Percentiles rank a stretch among this genome's conserved stretches.
phyloP scores from a whole-genome alignment of 2,797 vertebrate species.

The Knipowitschia caucasica region DNA sequence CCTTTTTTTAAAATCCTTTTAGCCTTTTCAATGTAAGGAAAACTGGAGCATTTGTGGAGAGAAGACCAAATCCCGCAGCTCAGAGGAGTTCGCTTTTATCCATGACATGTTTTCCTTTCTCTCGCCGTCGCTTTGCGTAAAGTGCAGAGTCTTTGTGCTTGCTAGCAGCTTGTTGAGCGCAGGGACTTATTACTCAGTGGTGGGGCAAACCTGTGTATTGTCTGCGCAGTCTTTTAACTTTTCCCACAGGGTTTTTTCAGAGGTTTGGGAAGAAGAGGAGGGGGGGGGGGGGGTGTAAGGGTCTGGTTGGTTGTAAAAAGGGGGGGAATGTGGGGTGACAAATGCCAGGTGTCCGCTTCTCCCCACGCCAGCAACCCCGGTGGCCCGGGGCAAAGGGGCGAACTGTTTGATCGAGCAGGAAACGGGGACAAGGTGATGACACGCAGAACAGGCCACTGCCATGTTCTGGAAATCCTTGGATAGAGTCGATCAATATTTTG shows the following conservation, averaged over 20 bases:
- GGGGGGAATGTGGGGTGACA: slow-evolving; percentile 65
- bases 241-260: slow-evolving; percentile 10
- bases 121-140: slow-evolving; percentile 31
- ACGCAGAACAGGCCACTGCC: slow-evolving; percentile 30
- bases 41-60: slow-evolving; percentile 59
- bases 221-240: slow-evolving; percentile 39
- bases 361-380: slow-evolving; percentile 51
- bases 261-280: neutral
- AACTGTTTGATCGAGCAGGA: slow-evolving; percentile 59
- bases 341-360: slow-evolving; percentile 72
- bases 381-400: slow-evolving; percentile 40
- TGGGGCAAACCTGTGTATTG: slow-evolving; percentile 38
- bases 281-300: slow-evolving; percentile 11
- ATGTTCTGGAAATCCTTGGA: slow-evolving; percentile 13
- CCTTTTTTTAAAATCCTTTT: slow-evolving; percentile 78
- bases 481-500: neutral
- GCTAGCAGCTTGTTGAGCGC: slow-evolving; percentile 30
- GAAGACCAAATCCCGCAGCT: slow-evolving; percentile 47
- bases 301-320: slow-evolving; percentile 40
- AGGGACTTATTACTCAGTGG: slow-evolving; percentile 33
- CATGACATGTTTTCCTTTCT: slow-evolving; percentile 42
- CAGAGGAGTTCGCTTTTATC: slow-evolving; percentile 36
- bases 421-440: slow-evolving; percentile 47
- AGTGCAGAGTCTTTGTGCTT: slow-evolving; percentile 24
- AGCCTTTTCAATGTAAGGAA: slow-evolving; percentile 49